Evolutionary conservation across 2,888 invertebrate species (phyloP), one percentile per base, ranked within the genome.

Genomic region (Hirudinaria manillensis): DNA sequence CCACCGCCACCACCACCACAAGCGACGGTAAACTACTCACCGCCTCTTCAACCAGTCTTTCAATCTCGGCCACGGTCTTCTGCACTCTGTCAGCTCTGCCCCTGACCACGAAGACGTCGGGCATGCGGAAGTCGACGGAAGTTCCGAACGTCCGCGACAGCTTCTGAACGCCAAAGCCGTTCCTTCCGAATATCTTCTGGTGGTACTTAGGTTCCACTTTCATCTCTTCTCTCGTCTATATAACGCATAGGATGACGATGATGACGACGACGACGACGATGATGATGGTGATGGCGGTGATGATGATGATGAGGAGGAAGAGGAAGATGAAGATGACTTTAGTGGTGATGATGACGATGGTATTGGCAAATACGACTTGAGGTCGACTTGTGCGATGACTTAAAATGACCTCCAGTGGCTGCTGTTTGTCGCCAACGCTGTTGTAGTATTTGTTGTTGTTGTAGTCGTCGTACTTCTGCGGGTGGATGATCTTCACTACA

Each of bases 241-340:
- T 61, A 10, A 61, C 13, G 56, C 3, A 7, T 16, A 61, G 13
- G 61, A 61, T 4, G 6, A 61, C 6, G 61, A n/a, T 61, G 61
- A 61, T 16, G 61, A 61, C 55, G 55, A 72, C 24, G 51, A 72
- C 27, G 45, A 72, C 27, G 72, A 45, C 53, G 72, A 3, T 13
- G 72, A 72, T 56, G 72, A 72, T 56, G 72, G 19, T 56, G 56
- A 27, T 34, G 19, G 13, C 27, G 72, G n/a, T 72, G 56, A 72
- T 72, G 56, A 72, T 34, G 56, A 29, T n/a, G 72, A 56, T 34
- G 72, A 72, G 24, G 4, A 71, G 7, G 24, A 51, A 13, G 71
- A 51, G 13, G 71, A 55, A 3, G 72, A 72, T 36, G 55, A 56
- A 55, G 72, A 55, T 53, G 72, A 27, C 51, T 51, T 16, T 56